Conservation (phyloP, 2,113 vertebrate species). For the Tragulus kanchil region DNA sequence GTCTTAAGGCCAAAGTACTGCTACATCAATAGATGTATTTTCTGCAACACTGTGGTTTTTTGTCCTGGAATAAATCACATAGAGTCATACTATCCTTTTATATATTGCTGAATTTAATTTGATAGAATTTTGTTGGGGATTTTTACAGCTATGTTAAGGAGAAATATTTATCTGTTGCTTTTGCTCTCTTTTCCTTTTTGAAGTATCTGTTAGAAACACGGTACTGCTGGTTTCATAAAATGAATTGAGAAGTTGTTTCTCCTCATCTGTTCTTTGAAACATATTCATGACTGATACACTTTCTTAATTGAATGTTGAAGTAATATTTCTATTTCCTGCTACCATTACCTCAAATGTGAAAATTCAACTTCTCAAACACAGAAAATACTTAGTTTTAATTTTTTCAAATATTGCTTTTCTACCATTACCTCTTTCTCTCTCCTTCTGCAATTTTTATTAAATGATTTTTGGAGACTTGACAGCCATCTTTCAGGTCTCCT, state of each 20-base stretch:
- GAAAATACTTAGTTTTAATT: background rate
- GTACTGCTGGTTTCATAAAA: background rate
- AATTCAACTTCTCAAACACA: background rate
- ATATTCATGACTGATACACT: background rate
- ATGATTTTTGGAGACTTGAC: background rate
- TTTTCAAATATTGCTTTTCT: background rate
- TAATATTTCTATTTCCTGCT: too few species aligned
- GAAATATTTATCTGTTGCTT: background rate
- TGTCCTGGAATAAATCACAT: background rate
- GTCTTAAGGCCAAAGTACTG: background rate
- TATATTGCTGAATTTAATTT: background rate
- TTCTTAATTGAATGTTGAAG: slow-evolving; percentile 5
- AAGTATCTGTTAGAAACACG: background rate
- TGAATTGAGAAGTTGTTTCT: background rate
- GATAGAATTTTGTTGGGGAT: background rate
- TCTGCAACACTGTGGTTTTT: background rate
- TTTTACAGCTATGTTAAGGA: background rate
- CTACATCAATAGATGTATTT: background rate
- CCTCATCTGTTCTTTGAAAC: background rate
- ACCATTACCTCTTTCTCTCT: background rate
- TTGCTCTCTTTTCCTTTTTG: background rate
- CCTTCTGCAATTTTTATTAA: background rate
- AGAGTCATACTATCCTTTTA: background rate
- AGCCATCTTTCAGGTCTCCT: background rate
- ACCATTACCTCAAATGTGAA: background rate